Evolutionary conservation across 2,113 vertebrate species (phyloP).

Genomic region (Peromyscus maniculatus): DNA sequence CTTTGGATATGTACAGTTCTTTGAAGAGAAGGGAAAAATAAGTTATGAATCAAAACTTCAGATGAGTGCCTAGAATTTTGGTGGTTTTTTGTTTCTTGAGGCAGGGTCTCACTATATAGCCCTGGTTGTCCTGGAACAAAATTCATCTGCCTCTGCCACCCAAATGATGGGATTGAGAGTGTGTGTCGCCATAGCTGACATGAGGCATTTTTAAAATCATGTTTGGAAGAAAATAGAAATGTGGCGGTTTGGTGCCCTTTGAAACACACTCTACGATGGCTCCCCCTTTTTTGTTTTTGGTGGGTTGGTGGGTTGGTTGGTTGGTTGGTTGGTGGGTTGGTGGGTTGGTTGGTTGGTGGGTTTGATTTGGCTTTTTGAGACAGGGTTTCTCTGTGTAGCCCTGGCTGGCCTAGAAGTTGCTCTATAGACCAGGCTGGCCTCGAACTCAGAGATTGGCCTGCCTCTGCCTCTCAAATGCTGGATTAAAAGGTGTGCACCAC

Average conservation of each 20-base stretch:
- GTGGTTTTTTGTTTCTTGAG: neutral
- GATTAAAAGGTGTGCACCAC: neutral
- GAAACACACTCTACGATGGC: neutral
- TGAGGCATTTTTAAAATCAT: neutral
- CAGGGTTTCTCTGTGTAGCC: neutral
- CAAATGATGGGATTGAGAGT: neutral
- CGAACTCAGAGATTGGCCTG: neutral
- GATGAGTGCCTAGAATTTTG: neutral
- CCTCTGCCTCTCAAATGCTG: neutral
- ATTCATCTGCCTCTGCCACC: neutral
- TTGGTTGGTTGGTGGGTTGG: no score
- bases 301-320: no score
- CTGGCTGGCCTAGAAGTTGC: neutral
- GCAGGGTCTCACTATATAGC: neutral
- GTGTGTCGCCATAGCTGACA: neutral
- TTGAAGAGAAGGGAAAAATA: slow-evolving; percentile 26
- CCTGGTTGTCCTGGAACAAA: neutral
- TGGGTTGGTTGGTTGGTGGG: no score
- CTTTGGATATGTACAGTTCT: slow-evolving; percentile 31
- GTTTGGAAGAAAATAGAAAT: slow-evolving; percentile 42
- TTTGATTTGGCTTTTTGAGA: neutral
- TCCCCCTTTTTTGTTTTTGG: neutral
- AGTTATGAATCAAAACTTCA: slow-evolving; percentile 44
- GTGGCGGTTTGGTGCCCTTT: neutral
- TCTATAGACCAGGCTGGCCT: neutral